Conservation (phyloP, 2,797 vertebrate genomes). For the Chiloscyllium punctatum region DNA sequence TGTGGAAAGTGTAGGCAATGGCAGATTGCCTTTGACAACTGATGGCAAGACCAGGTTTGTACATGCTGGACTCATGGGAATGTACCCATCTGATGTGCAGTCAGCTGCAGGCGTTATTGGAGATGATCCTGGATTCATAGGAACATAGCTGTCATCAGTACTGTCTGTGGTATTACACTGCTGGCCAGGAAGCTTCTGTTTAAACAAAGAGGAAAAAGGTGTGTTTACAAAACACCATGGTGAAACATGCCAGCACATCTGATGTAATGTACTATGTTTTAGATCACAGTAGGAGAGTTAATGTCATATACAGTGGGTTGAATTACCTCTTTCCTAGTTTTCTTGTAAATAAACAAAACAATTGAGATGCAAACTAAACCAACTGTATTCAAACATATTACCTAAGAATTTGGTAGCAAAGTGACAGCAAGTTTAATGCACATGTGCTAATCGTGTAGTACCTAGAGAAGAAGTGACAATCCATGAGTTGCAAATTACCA, state of each 20-base stretch:
- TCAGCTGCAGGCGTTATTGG: constrained; percentile 49
- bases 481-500: neutral
- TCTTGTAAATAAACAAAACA: neutral
- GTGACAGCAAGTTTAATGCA: neutral
- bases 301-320: neutral
- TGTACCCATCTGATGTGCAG: constrained; percentile 71
- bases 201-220: constrained; percentile 44
- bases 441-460: neutral
- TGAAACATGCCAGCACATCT: neutral
- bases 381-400: neutral
- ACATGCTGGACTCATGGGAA: constrained; percentile 79
- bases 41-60: constrained; percentile 52
- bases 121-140: constrained; percentile 71
- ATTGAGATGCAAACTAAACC: neutral
- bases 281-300: neutral
- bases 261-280: neutral
- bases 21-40: constrained; percentile 52
- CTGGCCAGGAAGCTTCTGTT: constrained; percentile 61
- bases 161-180: constrained; percentile 48
- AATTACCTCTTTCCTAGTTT: neutral
- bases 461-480: neutral
- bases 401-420: neutral
- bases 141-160: constrained; percentile 76
- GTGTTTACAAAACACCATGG: neutral
- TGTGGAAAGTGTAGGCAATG: constrained; percentile 56